Evolutionary conservation across 37 sponge, comb jelly and placozoan genomes (phyloP), one percentile per base, ranked within the genome.

Genomic region (Axinella damicornis): DNA sequence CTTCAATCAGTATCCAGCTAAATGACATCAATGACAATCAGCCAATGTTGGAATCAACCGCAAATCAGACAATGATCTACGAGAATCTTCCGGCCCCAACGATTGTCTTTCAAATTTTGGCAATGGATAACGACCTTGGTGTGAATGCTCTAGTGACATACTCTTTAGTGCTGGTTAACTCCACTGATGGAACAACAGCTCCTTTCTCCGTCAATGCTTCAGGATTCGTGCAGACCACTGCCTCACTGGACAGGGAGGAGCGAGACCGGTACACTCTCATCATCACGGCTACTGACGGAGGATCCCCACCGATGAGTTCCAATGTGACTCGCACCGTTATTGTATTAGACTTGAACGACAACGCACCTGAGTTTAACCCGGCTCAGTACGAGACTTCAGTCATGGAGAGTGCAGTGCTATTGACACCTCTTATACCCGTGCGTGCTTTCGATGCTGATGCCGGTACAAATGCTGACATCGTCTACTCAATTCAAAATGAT

Each of bases 311-410:
- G 0, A 34, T 46, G 21, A 56, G 38, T 34, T 1, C 62, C 22
- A 62, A 2, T 36, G 72, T 33, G 14, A 52, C 13, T 18, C 39
- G 75, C 27, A 27, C 25, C 6, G 36, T 88, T 14, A 58, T 18
- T 22, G 67, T 93, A 4, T 15, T 34, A 24, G 94, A 93, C 61
- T 69, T 79, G 30, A 95, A 95, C 67, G 96, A 95, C 73, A 92
- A 89, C 65, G 60, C 84, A 16, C 96, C 96, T n/a, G 25, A 81
- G 46, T 89, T 95, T 53, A 22, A 24, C 19, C 32, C 34, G 65
- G 53, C 22, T 60, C 19, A 27, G 12, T 85, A 82, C 65, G 28
- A 35, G 14, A 18, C 65, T 19, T 24, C 39, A 2, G 79, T 85
- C 0, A 39, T 21, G 17, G 91, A 89, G 38, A 83, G 64, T 39